These are phyloP conservation scores for Chaitophorus viminalis DNA, from an alignment of 2,888 invertebrate genomes.

Conservation along the genomic window DNA sequence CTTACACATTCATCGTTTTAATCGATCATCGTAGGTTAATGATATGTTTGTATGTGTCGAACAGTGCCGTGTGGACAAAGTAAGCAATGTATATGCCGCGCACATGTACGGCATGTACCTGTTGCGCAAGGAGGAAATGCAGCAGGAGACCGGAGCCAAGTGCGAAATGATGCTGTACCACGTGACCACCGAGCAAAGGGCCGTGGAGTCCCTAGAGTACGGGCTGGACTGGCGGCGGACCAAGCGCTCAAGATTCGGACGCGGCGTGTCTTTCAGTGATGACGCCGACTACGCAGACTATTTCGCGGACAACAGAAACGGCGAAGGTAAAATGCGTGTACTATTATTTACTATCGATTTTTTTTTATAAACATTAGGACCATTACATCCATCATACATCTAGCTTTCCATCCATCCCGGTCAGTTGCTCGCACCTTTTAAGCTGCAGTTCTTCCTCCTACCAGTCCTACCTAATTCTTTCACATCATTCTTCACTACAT, in stretches of 20 bases:
- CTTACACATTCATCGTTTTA: too few species aligned
- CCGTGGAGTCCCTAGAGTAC: slow-evolving; percentile 33
- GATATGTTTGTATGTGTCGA: neutral
- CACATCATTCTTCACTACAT: too few species aligned
- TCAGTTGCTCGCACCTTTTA: too few species aligned
- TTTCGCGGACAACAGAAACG: slow-evolving; percentile 46
- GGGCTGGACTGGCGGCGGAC: slow-evolving; percentile 63
- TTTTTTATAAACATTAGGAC: too few species aligned
- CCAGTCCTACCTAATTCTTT: too few species aligned
- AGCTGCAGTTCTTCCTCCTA: too few species aligned
- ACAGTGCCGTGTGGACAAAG: neutral
- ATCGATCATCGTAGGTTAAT: neutral
- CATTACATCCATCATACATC: too few species aligned
- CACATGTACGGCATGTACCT: slow-evolving; percentile 61
- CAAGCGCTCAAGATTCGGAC: slow-evolving; percentile 60
- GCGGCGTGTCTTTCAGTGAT: slow-evolving; percentile 63
- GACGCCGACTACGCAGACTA: slow-evolving; percentile 63
- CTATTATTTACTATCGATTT: too few species aligned
- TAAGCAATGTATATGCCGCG: slow-evolving; percentile 47
- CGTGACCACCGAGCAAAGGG: slow-evolving; percentile 59
- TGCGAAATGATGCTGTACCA: slow-evolving; percentile 59
- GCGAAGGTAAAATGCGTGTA: slow-evolving; percentile 15
- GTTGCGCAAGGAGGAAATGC: slow-evolving; percentile 63
- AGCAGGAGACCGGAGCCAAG: neutral
- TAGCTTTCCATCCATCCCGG: too few species aligned